Evolutionary conservation across 2,113 vertebrate species (phyloP).

Genomic region (Etheostoma spectabile): DNA sequence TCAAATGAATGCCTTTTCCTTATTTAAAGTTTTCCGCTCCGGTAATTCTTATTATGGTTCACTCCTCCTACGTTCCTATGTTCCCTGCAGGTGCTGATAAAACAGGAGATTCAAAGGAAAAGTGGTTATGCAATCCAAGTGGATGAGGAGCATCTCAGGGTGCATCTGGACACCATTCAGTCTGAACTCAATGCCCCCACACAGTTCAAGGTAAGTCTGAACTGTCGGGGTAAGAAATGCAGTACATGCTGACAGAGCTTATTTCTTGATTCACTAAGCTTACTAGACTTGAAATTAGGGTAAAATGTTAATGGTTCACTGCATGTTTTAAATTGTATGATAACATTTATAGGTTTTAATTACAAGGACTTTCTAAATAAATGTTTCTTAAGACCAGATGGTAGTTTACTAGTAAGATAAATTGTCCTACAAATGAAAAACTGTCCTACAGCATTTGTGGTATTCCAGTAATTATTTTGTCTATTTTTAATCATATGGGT

Average conservation of each 20-base stretch:
- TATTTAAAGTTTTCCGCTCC: neutral
- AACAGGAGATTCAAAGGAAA: constrained; percentile 98
- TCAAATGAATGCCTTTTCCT: constrained; percentile 12
- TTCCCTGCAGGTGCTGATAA: constrained; percentile 91
- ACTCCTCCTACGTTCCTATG: neutral
- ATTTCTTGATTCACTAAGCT: too few relatives aligned
- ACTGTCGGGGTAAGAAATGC: neutral
- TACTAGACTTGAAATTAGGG: neutral
- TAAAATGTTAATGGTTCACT: neutral
- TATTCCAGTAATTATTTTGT: neutral
- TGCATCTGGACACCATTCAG: constrained; percentile 97
- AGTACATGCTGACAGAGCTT: too few relatives aligned
- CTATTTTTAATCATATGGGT: neutral
- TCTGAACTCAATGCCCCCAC: constrained; percentile 97
- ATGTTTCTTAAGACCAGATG: neutral
- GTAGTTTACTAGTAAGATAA: too few relatives aligned
- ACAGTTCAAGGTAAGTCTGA: constrained; percentile 91
- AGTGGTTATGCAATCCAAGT: constrained; percentile 97
- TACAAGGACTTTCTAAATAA: neutral
- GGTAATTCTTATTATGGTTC: neutral
- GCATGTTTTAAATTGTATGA: neutral
- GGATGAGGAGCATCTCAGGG: constrained; percentile 96
- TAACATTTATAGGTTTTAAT: neutral
- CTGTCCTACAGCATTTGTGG: neutral
- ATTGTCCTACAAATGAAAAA: neutral